phyloP scores from a whole-genome alignment of 2,888 invertebrate genomes.

The Coleophora flavipennella region DNA sequence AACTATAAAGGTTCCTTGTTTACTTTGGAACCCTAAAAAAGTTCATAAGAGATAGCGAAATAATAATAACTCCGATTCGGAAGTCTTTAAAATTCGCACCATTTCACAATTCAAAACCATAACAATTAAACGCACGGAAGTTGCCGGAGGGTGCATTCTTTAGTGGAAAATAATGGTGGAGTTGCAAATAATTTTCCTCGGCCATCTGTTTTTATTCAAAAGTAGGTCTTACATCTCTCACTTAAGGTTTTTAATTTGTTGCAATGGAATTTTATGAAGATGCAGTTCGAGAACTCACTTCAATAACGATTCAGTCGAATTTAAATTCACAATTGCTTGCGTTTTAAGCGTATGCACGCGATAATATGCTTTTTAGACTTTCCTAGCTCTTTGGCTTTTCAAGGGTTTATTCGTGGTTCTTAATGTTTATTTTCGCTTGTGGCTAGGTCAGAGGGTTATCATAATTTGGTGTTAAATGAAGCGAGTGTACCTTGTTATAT shows the following conservation, averaged over 20 bases:
- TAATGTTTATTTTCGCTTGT: constrained; percentile 57
- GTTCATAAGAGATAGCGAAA: too few relatives aligned
- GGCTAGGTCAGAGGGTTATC: constrained; percentile 47
- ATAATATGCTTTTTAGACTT: constrained; percentile 38
- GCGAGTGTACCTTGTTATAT: constrained; percentile 52
- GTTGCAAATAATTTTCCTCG: constrained; percentile 31
- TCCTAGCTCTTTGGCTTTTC: too few relatives aligned
- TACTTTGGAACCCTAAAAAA: too few relatives aligned
- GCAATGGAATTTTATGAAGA: constrained; percentile 13
- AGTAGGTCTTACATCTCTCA: constrained; percentile 10
- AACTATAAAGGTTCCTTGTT: too few relatives aligned
- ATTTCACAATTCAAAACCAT: constrained; percentile 56
- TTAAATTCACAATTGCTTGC: constrained; percentile 43
- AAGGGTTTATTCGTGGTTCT: constrained; percentile 14
- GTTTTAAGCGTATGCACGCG: constrained; percentile 25
- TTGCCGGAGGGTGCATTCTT: constrained; percentile 50
- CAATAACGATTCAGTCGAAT: constrained; percentile 59
- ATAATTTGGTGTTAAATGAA: constrained; percentile 70
- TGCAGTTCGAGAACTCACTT: constrained; percentile 38
- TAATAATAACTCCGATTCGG: too few relatives aligned
- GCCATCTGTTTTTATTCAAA: constrained; percentile 8
- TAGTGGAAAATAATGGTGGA: constrained; percentile 42
- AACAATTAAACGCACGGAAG: constrained; percentile 61
- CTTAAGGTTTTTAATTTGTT: constrained; percentile 21
- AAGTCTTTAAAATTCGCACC: constrained; percentile 45